phyloP scores from a whole-genome alignment of 2,797 vertebrate species.

The Anomalospiza imberbis region DNA sequence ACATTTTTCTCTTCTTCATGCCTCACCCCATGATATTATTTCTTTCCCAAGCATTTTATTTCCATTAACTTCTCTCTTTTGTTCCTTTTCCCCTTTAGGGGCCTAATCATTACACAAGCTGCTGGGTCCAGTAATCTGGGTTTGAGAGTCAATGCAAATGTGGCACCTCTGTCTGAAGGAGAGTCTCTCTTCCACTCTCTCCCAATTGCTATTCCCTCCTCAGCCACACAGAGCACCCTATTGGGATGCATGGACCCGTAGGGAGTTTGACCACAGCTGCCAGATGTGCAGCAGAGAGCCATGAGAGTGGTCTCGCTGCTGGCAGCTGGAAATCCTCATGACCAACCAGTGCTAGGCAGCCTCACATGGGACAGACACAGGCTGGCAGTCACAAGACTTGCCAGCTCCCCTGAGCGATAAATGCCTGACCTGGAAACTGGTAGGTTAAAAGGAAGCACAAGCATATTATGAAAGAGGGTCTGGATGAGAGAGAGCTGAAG shows the following conservation, averaged over 20 bases:
- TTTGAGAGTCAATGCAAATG: background rate
- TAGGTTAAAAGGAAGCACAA: conserved; percentile 10
- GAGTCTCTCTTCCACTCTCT: background rate
- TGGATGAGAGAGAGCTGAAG: background rate
- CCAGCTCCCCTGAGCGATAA: background rate
- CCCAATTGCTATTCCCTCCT: background rate
- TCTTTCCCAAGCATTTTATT: background rate
- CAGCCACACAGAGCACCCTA: accelerated
- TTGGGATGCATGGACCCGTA: accelerated
- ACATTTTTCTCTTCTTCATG: background rate
- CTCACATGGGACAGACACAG: background rate
- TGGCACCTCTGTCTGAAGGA: background rate
- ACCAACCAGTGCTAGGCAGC: background rate
- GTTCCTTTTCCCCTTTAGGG: background rate
- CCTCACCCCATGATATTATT: background rate
- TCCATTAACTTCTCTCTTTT: background rate
- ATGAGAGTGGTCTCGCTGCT: accelerated
- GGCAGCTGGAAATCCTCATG: background rate
- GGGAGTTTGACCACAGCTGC: background rate
- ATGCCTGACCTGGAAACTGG: conserved; percentile 39
- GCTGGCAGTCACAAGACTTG: conserved; percentile 7
- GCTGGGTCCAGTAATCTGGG: background rate
- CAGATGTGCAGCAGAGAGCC: background rate
- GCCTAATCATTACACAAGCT: background rate
- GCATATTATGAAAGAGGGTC: conserved; percentile 3